Evolutionary conservation across 2,113 vertebrate species (phyloP).

Genomic region (Abramis brama): DNA sequence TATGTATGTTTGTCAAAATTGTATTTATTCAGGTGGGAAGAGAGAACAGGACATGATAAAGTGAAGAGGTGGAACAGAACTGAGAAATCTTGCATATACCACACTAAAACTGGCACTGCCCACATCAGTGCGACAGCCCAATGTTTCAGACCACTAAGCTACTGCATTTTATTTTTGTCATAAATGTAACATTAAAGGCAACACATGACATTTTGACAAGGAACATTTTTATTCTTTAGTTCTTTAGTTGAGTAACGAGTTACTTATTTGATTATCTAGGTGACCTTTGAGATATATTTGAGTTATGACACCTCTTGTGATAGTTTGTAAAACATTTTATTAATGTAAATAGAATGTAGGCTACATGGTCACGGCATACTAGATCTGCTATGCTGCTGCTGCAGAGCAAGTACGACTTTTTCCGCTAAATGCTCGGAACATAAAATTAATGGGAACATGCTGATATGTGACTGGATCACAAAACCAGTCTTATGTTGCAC

Average conservation of each 20-base stretch:
- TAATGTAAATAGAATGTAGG: no score
- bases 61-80: background rate
- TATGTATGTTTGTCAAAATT: background rate
- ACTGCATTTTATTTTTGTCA: background rate
- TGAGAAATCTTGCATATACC: background rate
- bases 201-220: slow-evolving; percentile 31
- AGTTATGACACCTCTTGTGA: background rate
- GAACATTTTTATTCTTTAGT: background rate
- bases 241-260: background rate
- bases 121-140: background rate
- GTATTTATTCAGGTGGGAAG: background rate
- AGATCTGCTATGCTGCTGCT: no score
- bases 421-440: no score
- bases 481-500: no score
- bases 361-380: no score
- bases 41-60: background rate
- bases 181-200: slow-evolving; percentile 14
- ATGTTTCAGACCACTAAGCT: background rate
- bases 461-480: no score
- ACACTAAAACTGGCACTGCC: background rate
- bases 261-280: background rate
- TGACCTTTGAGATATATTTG: slow-evolving; percentile 13
- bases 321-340: no score
- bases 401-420: no score
- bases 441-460: no score